Conservation (phyloP, 2,113 vertebrate genomes). For the Anoplopoma fimbria region DNA sequence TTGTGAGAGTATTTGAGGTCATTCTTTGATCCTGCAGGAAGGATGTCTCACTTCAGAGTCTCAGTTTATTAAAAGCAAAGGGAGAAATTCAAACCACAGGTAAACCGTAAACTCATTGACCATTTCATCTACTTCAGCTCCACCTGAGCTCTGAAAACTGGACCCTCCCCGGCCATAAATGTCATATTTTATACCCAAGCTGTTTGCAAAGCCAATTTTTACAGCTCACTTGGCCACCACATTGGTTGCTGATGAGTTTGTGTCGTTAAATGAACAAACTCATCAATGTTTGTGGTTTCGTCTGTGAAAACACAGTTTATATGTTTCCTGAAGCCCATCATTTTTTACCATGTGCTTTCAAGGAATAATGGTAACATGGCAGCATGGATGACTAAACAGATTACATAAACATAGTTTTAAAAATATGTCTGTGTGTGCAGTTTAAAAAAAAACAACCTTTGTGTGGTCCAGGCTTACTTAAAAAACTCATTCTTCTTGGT, state of each 20-base stretch:
- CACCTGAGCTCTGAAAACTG: background rate
- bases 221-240: constrained; percentile 24
- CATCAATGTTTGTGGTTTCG: background rate
- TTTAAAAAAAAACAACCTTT: background rate
- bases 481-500: background rate
- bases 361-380: constrained; percentile 8
- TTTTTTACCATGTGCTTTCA: constrained; percentile 16
- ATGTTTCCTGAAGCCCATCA: background rate
- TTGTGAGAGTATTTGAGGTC: background rate
- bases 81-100: background rate
- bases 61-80: background rate
- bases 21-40: background rate
- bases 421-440: background rate
- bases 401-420: background rate
- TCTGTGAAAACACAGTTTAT: constrained; percentile 33
- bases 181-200: constrained; percentile 56
- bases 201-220: constrained; percentile 66
- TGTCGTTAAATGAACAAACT: background rate
- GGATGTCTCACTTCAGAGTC: background rate
- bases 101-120: background rate
- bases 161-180: constrained; percentile 52
- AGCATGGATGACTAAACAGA: background rate
- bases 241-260: constrained; percentile 5
- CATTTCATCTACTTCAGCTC: background rate
- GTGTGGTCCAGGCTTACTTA: background rate